A percentile compares a stretch with the other conserved stretches of the same genome.
Conservation (phyloP, 2,888 invertebrate genomes). For the Philereme vetulata region DNA sequence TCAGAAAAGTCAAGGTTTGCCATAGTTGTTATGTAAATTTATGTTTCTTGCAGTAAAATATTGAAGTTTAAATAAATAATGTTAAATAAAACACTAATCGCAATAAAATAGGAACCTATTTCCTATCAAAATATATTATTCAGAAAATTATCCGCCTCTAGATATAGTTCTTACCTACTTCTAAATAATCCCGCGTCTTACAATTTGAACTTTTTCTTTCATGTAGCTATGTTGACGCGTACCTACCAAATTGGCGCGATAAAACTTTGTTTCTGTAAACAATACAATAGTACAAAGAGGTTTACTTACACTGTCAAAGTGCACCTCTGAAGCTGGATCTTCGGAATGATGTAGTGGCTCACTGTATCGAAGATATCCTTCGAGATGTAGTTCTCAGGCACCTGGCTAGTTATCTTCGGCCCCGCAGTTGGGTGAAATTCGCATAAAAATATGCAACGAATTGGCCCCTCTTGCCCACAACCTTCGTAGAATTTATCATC, state of each 20-base stretch:
- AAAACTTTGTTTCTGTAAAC: constrained; percentile 2
- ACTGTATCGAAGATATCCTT: constrained; percentile 93
- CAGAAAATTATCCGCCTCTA: no score
- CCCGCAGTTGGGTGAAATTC: constrained; percentile 90
- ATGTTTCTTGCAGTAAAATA: no score
- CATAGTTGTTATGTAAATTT: no score
- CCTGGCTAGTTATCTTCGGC: constrained; percentile 91
- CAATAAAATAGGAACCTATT: no score
- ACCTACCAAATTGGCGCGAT: no score
- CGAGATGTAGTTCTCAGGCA: constrained; percentile 90
- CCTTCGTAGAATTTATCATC: constrained; percentile 82
- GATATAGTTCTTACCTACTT: not conserved
- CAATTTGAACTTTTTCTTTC: not conserved
- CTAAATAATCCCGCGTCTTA: not conserved
- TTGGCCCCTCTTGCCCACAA: constrained; percentile 87
- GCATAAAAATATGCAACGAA: constrained; percentile 91
- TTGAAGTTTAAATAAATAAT: no score
- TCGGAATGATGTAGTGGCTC: constrained; percentile 93
- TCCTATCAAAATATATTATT: no score
- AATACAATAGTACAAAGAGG: constrained; percentile 1
- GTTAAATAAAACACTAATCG: no score
- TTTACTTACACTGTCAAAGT: constrained; percentile 90
- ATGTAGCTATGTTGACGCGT: no score
- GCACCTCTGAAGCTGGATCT: constrained; percentile 90
- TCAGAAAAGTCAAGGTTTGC: no score